phyloP scores from a whole-genome alignment of 2,797 vertebrate species.

The Clarias pachynema region DNA sequence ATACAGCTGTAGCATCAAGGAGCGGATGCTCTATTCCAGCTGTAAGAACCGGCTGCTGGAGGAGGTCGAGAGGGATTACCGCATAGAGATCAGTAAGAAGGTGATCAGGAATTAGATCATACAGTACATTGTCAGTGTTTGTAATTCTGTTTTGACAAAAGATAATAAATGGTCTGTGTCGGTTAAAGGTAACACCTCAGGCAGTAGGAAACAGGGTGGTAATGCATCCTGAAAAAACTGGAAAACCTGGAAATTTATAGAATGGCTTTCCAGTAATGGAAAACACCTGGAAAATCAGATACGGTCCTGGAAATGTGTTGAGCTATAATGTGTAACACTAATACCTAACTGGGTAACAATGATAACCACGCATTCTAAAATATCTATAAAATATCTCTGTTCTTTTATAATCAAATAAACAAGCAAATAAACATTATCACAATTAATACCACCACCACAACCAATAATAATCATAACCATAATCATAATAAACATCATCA shows the following conservation, averaged over 20 bases:
- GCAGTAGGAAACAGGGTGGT: background rate
- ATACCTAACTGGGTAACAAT: background rate
- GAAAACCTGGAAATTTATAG: background rate
- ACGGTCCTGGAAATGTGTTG: background rate
- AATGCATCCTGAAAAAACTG: background rate
- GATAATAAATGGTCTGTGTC: background rate
- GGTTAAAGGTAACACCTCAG: background rate
- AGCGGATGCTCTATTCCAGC: slow-evolving; percentile 98
- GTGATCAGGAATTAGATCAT: slow-evolving; percentile 67
- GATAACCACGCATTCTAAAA: background rate
- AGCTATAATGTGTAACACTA: background rate
- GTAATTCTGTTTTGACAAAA: background rate
- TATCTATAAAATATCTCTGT: background rate
- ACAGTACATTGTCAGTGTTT: background rate
- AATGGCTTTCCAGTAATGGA: slow-evolving; percentile 1
- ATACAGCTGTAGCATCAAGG: slow-evolving; percentile 97
- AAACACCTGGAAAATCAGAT: background rate
- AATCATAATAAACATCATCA: background rate
- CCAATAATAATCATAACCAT: background rate
- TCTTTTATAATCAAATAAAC: background rate
- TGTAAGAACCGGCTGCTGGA: slow-evolving; percentile 96
- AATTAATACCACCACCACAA: background rate
- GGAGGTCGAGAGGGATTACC: slow-evolving; percentile 91
- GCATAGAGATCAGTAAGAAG: slow-evolving; percentile 94
- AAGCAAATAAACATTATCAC: background rate